phyloP scores from a whole-genome alignment of 2,797 vertebrate species.

The Myotis planiceps region DNA sequence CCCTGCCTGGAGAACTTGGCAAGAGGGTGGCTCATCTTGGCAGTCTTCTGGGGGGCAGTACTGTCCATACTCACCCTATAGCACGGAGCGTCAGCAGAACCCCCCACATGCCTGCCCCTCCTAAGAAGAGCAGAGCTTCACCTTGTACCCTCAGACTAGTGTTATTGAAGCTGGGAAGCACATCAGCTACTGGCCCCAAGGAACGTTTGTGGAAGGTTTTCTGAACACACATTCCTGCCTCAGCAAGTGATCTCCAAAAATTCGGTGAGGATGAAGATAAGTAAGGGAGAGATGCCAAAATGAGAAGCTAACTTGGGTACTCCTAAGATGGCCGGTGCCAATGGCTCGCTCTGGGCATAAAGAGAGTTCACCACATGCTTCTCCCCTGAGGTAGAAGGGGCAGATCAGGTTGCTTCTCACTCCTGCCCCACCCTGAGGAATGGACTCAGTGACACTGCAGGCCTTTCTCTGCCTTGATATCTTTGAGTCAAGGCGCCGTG shows the following conservation, averaged over 20 bases:
- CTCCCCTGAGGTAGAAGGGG: constrained; percentile 24
- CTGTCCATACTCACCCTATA: not conserved
- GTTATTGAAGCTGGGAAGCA: not conserved
- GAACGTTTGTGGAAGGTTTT: not conserved
- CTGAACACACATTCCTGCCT: not conserved
- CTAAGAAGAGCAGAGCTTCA: not conserved
- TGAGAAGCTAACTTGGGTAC: not conserved
- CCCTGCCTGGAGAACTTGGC: not conserved
- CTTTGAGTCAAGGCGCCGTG: constrained; percentile 71
- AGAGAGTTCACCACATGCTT: not conserved
- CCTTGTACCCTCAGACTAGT: not conserved
- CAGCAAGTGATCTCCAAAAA: constrained; percentile 6
- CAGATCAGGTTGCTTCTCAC: constrained; percentile 58
- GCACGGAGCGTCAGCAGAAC: not conserved
- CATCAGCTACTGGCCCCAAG: no score
- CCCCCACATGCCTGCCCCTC: not conserved
- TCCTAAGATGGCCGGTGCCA: not conserved
- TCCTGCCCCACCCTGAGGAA: constrained; percentile 69
- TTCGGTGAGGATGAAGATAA: not conserved
- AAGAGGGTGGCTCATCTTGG: not conserved
- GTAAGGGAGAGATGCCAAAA: not conserved
- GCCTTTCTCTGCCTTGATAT: constrained; percentile 67
- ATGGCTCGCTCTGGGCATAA: not conserved
- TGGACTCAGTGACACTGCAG: constrained; percentile 47
- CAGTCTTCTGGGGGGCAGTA: not conserved